phyloP scores from a whole-genome alignment of 1,140 invertebrate genomes.

The Bombus waltoni region DNA sequence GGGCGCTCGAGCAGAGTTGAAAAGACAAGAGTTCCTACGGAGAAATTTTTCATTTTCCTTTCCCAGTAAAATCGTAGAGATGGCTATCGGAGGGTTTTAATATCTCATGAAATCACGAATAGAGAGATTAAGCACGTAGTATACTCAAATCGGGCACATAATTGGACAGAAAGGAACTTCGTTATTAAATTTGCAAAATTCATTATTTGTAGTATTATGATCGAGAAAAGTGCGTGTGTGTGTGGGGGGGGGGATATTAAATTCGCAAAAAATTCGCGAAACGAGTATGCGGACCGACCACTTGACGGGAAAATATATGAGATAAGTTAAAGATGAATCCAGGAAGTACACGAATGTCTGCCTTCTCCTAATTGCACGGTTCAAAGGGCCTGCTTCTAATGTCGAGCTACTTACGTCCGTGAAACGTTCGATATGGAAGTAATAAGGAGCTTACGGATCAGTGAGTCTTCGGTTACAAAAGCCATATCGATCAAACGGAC shows the following conservation, averaged over 20 bases:
- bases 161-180: background rate
- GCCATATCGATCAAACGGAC: constrained; percentile 17
- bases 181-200: background rate
- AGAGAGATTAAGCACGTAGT: no score
- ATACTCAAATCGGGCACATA: background rate
- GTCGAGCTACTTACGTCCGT: constrained; percentile 30
- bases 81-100: background rate
- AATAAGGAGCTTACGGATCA: constrained; percentile 43
- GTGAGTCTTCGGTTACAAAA: constrained; percentile 4
- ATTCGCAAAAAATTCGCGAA: background rate
- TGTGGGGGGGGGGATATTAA: background rate
- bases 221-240: background rate
- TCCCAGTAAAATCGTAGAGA: background rate
- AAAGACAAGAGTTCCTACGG: background rate
- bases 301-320: background rate
- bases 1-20: background rate
- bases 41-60: background rate
- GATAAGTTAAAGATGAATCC: background rate
- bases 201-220: background rate
- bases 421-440: constrained; percentile 1
- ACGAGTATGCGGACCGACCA: background rate
- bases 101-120: background rate
- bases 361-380: constrained; percentile 36
- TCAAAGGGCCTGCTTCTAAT: constrained; percentile 43
- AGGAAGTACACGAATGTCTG: background rate